Percentiles rank a stretch among this genome's conserved stretches.
Evolutionary conservation across 2,797 vertebrate species (phyloP).

Genomic region (Babyrousa celebensis): DNA sequence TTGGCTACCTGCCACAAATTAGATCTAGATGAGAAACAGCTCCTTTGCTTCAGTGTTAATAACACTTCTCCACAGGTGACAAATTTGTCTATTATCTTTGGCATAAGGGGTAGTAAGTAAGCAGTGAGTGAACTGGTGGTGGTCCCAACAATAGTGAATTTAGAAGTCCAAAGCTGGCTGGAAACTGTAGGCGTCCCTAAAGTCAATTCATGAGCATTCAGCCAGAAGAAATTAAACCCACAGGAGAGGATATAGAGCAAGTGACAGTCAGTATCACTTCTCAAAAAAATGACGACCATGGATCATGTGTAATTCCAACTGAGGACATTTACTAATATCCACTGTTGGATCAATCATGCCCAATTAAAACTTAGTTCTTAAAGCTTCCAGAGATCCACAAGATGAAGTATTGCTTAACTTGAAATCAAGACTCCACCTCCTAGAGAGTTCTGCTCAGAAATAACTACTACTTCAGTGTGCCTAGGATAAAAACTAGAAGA

Average conservation of each 20-base stretch:
- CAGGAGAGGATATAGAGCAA: not conserved
- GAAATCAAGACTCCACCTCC: not conserved
- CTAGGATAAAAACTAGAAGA: not conserved
- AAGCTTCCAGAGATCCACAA: not conserved
- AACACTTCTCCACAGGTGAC: not conserved
- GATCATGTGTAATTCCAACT: not conserved
- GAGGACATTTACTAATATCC: not conserved
- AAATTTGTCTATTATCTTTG: constrained; percentile 35
- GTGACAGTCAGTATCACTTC: not conserved
- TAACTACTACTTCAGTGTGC: not conserved
- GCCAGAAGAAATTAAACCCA: not conserved
- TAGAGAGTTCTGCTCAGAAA: not conserved
- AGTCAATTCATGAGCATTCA: not conserved
- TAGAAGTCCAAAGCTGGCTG: not conserved
- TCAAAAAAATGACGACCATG: not conserved
- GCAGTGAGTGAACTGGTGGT: not conserved
- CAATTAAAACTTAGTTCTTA: constrained; percentile 10
- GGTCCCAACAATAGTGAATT: not conserved
- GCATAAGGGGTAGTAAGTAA: not conserved
- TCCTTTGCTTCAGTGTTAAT: constrained; percentile 18
- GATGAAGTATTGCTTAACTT: not conserved
- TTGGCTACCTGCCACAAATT: constrained; percentile 32
- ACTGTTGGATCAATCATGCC: not conserved
- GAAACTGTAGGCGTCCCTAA: not conserved
- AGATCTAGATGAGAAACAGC: not conserved